Evolutionary conservation across 2,888 invertebrate genomes (phyloP).

Genomic region (Amphipyra berbera): DNA sequence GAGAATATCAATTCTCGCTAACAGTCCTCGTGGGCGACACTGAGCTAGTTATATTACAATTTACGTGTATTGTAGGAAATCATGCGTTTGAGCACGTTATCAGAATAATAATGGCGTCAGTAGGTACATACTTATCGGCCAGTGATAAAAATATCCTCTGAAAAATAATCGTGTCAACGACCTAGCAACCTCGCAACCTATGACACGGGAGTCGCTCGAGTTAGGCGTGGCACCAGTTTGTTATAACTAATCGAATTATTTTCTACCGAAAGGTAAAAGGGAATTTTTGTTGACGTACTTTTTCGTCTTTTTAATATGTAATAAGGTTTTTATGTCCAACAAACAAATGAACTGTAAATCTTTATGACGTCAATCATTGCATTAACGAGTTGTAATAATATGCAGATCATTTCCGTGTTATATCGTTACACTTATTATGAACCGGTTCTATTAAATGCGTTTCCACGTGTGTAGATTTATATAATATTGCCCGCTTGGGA

Average conservation of each 20-base stretch:
- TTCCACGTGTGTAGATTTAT: conserved; percentile 26
- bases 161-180: conserved; percentile 64
- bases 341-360: conserved; percentile 38
- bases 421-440: conserved; percentile 14
- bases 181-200: conserved; percentile 59
- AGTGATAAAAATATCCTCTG: conserved; percentile 67
- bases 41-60: conserved; percentile 15
- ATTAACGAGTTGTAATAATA: conserved; percentile 38
- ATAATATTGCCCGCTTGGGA: conserved; percentile 29
- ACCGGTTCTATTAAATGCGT: conserved; percentile 30
- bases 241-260: conserved; percentile 56
- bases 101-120: conserved; percentile 63
- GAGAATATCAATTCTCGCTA: conserved; percentile 37
- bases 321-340: conserved; percentile 18
- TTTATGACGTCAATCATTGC: conserved; percentile 43
- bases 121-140: conserved; percentile 64
- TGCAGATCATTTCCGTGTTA: conserved; percentile 39
- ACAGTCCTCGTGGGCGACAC: conserved; percentile 27
- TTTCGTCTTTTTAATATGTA: conserved; percentile 30
- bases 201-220: conserved; percentile 47
- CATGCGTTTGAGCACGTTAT: conserved; percentile 55
- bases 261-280: conserved; percentile 21
- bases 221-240: conserved; percentile 51
- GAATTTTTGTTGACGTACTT: conserved; percentile 26
- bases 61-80: conserved; percentile 54